phyloP scores from a whole-genome alignment of 2,113 vertebrate genomes.

The Taxidea taxus region DNA sequence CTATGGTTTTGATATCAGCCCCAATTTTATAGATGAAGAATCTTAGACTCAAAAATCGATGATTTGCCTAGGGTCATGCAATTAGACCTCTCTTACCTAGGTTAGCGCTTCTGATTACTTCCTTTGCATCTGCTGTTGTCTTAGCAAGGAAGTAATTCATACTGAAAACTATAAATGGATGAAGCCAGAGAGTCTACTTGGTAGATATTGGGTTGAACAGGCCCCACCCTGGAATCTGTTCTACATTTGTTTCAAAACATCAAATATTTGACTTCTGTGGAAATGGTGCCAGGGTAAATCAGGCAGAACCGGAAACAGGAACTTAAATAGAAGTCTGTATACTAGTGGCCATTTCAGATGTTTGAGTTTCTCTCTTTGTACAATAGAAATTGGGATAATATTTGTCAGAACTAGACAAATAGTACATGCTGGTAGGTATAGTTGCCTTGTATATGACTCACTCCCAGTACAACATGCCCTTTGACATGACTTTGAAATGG shows the following conservation, averaged over 20 bases:
- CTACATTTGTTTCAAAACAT: constrained; percentile 32
- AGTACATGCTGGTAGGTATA: constrained; percentile 24
- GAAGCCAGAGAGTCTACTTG: background rate
- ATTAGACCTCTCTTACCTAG: background rate
- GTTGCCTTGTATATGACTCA: background rate
- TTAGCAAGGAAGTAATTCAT: background rate
- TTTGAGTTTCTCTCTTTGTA: constrained; percentile 63
- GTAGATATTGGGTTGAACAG: background rate
- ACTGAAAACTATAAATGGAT: background rate
- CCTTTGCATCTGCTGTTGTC: background rate
- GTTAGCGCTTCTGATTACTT: background rate
- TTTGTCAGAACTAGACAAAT: constrained; percentile 59
- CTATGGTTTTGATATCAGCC: background rate
- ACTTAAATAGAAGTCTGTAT: background rate
- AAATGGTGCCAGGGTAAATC: constrained; percentile 66
- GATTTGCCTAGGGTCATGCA: background rate
- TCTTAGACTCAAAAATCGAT: background rate
- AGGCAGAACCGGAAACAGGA: constrained; percentile 50
- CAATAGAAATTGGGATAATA: background rate
- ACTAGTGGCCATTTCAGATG: constrained; percentile 6
- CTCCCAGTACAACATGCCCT: background rate
- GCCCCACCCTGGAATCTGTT: constrained; percentile 1
- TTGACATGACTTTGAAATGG: background rate
- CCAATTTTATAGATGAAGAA: background rate
- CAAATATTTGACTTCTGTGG: constrained; percentile 69